phyloP scores from a whole-genome alignment of 2,797 vertebrate species.

The Propithecus deckenii region DNA sequence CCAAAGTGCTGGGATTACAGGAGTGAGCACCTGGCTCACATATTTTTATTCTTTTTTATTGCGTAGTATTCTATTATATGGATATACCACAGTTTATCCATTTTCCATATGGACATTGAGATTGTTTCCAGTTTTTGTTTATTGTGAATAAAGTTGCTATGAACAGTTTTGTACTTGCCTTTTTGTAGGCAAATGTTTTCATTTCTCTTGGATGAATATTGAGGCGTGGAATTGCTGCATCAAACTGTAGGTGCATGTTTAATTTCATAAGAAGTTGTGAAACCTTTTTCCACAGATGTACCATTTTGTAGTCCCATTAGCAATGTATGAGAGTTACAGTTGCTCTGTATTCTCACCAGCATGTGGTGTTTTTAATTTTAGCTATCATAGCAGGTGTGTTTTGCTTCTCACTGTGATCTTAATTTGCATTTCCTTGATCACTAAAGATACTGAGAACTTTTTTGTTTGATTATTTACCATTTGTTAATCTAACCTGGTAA shows the following conservation, averaged over 20 bases:
- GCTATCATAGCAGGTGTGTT: not conserved
- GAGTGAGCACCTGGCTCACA: not conserved
- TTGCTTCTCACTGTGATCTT: slow-evolving; percentile 12
- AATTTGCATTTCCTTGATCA: not conserved
- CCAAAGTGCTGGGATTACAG: not conserved
- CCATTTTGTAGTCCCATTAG: not conserved
- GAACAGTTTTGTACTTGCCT: not conserved
- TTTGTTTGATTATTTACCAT: not conserved
- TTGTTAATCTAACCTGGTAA: not conserved
- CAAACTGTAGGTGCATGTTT: not conserved
- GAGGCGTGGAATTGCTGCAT: not conserved
- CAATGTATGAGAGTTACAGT: not conserved
- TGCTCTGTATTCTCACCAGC: not conserved
- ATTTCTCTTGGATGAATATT: not conserved
- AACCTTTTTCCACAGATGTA: not conserved
- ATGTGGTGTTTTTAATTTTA: not conserved
- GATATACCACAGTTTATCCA: not conserved
- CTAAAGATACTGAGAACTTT: not conserved
- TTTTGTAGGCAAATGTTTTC: not conserved
- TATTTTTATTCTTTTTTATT: not conserved
- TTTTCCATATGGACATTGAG: not conserved
- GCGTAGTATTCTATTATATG: not conserved
- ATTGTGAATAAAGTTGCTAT: not conserved
- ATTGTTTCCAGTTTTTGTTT: not conserved
- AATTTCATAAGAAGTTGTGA: not conserved